Conservation (phyloP, 2,888 invertebrate species). For the Siphonodentalium dalli region DNA sequence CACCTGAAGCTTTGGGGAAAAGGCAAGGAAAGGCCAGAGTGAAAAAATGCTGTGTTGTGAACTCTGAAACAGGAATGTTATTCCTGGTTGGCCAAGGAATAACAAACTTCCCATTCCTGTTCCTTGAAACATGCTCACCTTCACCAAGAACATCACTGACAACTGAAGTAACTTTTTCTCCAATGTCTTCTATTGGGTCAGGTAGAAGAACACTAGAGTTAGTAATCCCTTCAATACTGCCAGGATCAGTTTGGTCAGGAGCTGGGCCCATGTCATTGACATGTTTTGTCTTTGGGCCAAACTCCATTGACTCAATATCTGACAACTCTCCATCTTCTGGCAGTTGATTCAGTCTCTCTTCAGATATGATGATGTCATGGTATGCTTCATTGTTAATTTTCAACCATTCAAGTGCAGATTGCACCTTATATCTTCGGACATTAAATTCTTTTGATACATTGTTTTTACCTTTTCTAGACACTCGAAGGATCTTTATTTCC, state of each 20-base stretch:
- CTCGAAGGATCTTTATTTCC: conserved; percentile 25
- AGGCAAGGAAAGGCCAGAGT: conserved; percentile 21
- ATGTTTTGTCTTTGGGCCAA: background rate
- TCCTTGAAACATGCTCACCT: background rate
- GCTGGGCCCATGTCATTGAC: conserved; percentile 23
- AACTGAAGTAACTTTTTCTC: conserved; percentile 15
- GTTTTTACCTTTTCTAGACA: conserved; percentile 25
- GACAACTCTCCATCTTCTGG: conserved; percentile 17
- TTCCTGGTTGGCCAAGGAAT: conserved; percentile 27
- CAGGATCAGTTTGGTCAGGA: conserved; percentile 15
- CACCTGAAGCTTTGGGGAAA: conserved; percentile 14
- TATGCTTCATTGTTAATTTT: conserved; percentile 25
- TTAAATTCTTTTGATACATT: conserved; percentile 18
- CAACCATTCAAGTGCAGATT: conserved; percentile 23
- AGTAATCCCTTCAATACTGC: conserved; percentile 14
- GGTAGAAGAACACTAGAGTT: conserved; percentile 20
- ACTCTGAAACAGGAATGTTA: conserved; percentile 26
- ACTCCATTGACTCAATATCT: conserved; percentile 5
- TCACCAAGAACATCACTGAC: conserved; percentile 3
- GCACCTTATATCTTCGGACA: conserved; percentile 19
- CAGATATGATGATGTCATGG: conserved; percentile 17
- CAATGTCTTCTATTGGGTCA: conserved; percentile 20
- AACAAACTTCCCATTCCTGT: conserved; percentile 7
- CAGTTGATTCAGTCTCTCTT: conserved; percentile 14
- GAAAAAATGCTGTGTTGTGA: conserved; percentile 24